Evolutionary conservation across 2,888 invertebrate genomes (phyloP), one percentile per base, ranked within the genome.

Genomic region (Formica aserva): DNA sequence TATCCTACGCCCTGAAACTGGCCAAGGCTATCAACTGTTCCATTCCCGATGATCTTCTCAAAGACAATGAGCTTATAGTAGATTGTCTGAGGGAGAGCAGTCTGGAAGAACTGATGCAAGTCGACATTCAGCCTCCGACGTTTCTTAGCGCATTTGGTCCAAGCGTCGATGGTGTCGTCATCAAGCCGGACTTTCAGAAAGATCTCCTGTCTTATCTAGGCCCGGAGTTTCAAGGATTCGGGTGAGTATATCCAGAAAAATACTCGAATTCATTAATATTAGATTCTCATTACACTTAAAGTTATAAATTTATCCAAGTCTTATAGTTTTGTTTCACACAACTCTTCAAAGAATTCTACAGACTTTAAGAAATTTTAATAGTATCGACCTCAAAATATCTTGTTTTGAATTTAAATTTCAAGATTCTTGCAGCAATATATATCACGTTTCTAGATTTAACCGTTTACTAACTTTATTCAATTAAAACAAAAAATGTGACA

Each of bases 151-250:
- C 98, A 0, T 99, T 99, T 93, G 99, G 99, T 9, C 99, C 99
- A 18, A 98, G 98, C 90, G 97, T 98, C 76, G 99, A 99, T 94
- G 98, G 98, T 76, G 98, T 99, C 88, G 98, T 99, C 86, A 98
- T 99, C 92, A 97, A 98, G 95, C 97, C 97, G 18, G 98, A 98
- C 94, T 97, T 98, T 92, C 97, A 97, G 76, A 98, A 98, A 94
- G 97, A 97, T 91, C 96, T 97, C 81, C 95, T 97, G 55, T 97
- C 97, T 1, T 97, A 97, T 94, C 96, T 97, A 69, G 94, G 94
- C 15, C 94, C 94, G 3, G 94, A 95, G 86, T 94, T 94, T 84
- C 94, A 95, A 90, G 94, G 94, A 92, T 93, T 93, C 71, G 93
- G 94, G 94, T 94, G 85, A 91, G 92, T 75, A 41, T 26, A 26